A percentile compares a stretch with the other conserved stretches of the same genome.
phyloP scores from a whole-genome alignment of 2,888 invertebrate genomes.

The Odontothrips loti region DNA sequence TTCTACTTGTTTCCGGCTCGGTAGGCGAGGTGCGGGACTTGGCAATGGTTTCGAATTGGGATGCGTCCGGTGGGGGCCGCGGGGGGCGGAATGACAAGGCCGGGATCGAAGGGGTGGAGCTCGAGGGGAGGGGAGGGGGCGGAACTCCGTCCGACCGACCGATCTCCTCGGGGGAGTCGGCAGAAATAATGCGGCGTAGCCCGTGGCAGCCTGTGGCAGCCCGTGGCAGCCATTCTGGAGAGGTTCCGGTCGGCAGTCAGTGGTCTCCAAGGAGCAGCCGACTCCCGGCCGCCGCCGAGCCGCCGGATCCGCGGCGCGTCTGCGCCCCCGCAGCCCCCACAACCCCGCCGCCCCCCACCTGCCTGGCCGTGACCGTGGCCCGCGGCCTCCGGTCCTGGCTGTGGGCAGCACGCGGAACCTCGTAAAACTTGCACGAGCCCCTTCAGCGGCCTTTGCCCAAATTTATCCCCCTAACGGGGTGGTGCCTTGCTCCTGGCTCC shows the following conservation, averaged over 20 bases:
- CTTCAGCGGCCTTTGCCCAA: no score
- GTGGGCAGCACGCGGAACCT: not conserved
- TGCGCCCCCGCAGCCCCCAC: no score
- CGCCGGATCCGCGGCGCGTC: no score
- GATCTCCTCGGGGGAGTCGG: not conserved
- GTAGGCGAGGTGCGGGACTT: no score
- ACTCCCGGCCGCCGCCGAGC: no score
- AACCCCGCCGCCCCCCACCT: no score
- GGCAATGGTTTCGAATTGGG: no score
- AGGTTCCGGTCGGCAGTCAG: not conserved
- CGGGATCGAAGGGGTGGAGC: not conserved
- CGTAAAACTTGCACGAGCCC: no score
- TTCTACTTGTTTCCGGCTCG: no score
- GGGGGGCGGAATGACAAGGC: not conserved
- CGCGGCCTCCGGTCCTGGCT: not conserved
- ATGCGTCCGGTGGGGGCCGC: no score
- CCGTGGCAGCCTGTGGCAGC: not conserved
- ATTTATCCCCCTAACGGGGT: no score
- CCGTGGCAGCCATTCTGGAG: not conserved
- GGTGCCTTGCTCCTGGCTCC: not conserved
- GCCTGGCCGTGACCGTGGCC: no score
- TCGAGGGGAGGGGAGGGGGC: not conserved
- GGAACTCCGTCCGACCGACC: not conserved
- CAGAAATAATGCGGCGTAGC: constrained; percentile 1
- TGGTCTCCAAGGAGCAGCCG: not conserved